Evolutionary conservation across 23 tunicate genomes (phyloP), one percentile per base, ranked within the genome.

Genomic region (Aplidium turbinatum): DNA sequence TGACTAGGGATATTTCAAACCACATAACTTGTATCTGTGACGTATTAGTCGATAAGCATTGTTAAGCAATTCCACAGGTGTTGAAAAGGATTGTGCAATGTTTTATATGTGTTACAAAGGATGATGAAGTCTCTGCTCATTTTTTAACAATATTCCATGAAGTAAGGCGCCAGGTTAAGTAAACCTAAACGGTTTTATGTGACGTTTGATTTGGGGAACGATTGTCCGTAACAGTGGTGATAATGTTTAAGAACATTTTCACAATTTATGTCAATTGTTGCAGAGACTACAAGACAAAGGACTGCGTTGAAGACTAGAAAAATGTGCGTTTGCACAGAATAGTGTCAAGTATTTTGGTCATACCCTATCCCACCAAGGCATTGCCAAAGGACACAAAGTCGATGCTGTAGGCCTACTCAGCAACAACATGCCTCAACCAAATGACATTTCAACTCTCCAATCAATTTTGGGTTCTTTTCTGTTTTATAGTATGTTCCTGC

Each of bases 221-320:
- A n/a, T n/a, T n/a, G n/a, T 67, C n/a, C 55, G 36, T 22, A 54
- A 3, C 25, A 67, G 73, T 21, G 73, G 73, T 7, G 36, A 31
- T 4, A 7, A 53, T 16, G 21, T 54, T 13, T 5, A 20, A 36
- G 63, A 30, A 35, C 35, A 35, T 67, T 33, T 25, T 20, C 26
- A 29, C 26, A 58, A 58, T 29, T 4, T 58, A 28, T 34, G 34
- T 5, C 61, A 19, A 55, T 22, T 22, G 3, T 33, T 58, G 16
- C 11, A 16, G 2, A n/a, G 16, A 1, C 18, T 65, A 2, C 53
- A 22, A 2, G 11, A 65, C 27, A 58, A 58, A 4, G 66, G 66
- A 2, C 66, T 58, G 1, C 66, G 66, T 58, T 58, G 66, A 3
- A 33, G 66, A 3, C 1, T 26, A 7, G 66, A 58, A 7, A 58